These are phyloP conservation scores for Microctenopoma steveboyesi DNA, from an alignment of 2,797 vertebrate species.

Conservation along the genomic window DNA sequence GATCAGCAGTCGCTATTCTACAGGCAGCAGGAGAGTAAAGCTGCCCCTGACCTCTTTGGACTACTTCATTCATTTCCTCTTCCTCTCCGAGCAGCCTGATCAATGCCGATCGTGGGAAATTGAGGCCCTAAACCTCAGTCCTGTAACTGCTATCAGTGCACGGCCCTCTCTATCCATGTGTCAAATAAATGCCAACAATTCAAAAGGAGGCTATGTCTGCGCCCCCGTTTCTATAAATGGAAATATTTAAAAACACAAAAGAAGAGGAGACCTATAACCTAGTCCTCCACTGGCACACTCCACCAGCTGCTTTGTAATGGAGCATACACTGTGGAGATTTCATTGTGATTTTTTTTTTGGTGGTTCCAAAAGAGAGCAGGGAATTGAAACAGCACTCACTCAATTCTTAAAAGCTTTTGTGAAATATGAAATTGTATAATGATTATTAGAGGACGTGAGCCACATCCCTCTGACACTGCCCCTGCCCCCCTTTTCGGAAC, in stretches of 20 bases:
- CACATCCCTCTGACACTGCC: too few relatives aligned
- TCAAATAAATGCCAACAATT: slow-evolving; percentile 60
- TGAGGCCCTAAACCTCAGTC: slow-evolving; percentile 39
- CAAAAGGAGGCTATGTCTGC: slow-evolving; percentile 36
- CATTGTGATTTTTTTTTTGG: slow-evolving; percentile 17
- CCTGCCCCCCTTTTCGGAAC: too few relatives aligned
- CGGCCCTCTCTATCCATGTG: slow-evolving; percentile 24
- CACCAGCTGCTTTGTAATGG: not conserved
- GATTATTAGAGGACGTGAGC: too few relatives aligned
- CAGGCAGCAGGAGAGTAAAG: slow-evolving; percentile 33
- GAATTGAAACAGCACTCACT: too few relatives aligned
- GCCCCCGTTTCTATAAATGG: slow-evolving; percentile 22
- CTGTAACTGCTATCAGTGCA: slow-evolving; percentile 35
- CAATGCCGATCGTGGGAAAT: slow-evolving; percentile 57
- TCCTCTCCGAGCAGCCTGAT: slow-evolving; percentile 38
- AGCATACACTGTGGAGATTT: slow-evolving; percentile 7
- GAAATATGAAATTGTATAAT: too few relatives aligned
- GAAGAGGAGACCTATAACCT: slow-evolving; percentile 40
- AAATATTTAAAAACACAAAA: slow-evolving; percentile 47
- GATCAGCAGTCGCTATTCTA: slow-evolving; percentile 32
- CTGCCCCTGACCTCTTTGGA: slow-evolving; percentile 43
- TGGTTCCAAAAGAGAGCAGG: slow-evolving; percentile 17
- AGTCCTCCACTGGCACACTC: slow-evolving; percentile 7
- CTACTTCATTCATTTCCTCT: slow-evolving; percentile 36
- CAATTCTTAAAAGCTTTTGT: too few relatives aligned